Conservation (phyloP, 2,113 vertebrate genomes). For the Stegastes partitus region DNA sequence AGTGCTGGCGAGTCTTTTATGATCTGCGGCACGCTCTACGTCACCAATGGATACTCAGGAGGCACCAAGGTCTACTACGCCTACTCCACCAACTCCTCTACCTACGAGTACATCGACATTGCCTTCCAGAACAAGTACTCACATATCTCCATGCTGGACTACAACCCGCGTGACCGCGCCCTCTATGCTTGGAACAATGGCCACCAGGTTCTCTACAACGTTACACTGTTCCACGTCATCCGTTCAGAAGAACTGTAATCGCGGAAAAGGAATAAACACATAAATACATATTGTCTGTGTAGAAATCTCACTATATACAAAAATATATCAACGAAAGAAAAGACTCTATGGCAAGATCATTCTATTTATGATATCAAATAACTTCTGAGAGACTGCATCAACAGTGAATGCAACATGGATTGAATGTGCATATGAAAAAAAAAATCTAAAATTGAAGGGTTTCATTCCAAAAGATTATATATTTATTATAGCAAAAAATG, state of each 20-base stretch:
- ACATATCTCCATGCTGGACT: slow-evolving; percentile 99
- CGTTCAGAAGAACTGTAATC: slow-evolving; percentile 94
- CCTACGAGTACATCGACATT: slow-evolving; percentile 98
- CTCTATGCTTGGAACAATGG: slow-evolving; percentile 99
- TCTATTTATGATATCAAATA: slow-evolving; percentile 59
- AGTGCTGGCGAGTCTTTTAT: slow-evolving; percentile 98
- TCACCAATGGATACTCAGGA: slow-evolving; percentile 97
- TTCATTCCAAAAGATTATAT: slow-evolving; percentile 76
- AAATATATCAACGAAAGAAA: slow-evolving; percentile 68
- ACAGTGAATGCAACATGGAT: slow-evolving; percentile 63
- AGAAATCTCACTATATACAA: slow-evolving; percentile 81
- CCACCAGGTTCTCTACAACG: slow-evolving; percentile 97
- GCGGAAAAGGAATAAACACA: slow-evolving; percentile 36
- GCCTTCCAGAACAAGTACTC: slow-evolving; percentile 98
- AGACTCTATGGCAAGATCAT: slow-evolving; percentile 51
- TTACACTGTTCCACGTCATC: slow-evolving; percentile 98
- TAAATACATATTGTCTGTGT: slow-evolving; percentile 59
- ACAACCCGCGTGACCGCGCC: slow-evolving; percentile 96
- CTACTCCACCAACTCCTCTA: slow-evolving; percentile 98
- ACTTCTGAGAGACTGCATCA: slow-evolving; percentile 60
- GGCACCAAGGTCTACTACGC: slow-evolving; percentile 98
- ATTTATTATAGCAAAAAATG: slow-evolving; percentile 39
- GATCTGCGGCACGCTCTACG: slow-evolving; percentile 98
- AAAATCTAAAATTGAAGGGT: slow-evolving; percentile 60
- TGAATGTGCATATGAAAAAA: slow-evolving; percentile 73